These are phyloP conservation scores for Neoscelio sp. DNA, from an alignment of 2,888 invertebrate genomes.

Conservation along the genomic window DNA sequence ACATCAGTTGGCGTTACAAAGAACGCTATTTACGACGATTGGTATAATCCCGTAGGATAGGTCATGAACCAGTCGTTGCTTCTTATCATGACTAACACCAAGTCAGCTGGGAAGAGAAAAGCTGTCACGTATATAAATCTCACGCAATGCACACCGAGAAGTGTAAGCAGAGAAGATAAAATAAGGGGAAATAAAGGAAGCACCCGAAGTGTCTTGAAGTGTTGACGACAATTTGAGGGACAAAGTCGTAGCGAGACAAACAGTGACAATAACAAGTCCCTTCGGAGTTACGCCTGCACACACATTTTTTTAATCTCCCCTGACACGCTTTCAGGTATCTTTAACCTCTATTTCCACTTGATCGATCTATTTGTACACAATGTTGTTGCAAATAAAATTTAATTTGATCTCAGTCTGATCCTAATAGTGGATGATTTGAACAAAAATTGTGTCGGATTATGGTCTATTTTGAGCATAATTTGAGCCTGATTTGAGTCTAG, in stretches of 20 bases:
- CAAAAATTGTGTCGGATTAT: too few species aligned
- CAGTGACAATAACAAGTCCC: constrained; percentile 31
- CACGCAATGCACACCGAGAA: constrained; percentile 13
- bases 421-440: too few species aligned
- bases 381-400: too few species aligned
- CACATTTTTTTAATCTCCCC: constrained; percentile 11
- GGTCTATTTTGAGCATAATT: too few species aligned
- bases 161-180: neutral
- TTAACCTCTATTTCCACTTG: neutral
- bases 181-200: neutral
- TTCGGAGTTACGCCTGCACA: constrained; percentile 21
- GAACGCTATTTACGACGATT: constrained; percentile 56
- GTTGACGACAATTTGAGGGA: constrained; percentile 30
- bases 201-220: constrained; percentile 22
- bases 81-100: constrained; percentile 33
- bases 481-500: too few species aligned
- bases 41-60: constrained; percentile 50
- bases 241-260: constrained; percentile 25
- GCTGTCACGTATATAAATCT: constrained; percentile 21
- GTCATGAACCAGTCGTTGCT: constrained; percentile 44
- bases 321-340: constrained; percentile 2
- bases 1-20: constrained; percentile 49
- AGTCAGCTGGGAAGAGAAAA: constrained; percentile 23
- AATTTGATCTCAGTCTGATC: too few species aligned
- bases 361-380: too few species aligned